Evolutionary conservation across 2,888 invertebrate genomes (phyloP), one percentile per base, ranked within the genome.

Genomic region (Stenotaenia linearis): DNA sequence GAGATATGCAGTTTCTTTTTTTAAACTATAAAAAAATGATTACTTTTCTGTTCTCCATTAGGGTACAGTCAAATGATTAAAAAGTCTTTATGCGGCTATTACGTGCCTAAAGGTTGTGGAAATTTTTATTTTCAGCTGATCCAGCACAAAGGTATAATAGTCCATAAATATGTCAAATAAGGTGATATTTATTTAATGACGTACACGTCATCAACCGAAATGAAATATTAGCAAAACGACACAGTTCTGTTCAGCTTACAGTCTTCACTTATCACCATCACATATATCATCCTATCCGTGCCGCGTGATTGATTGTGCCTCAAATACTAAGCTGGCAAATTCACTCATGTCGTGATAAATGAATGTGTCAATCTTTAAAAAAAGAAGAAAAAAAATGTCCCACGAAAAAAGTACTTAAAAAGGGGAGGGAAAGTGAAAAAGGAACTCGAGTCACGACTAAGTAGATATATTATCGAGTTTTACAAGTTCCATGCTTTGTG

Each of bases 261-360:
- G 69, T 69, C 69, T 69, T n/a, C 69, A 69, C 69, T 69, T 69
- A 69, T 69, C 69, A 69, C 69, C 69, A 69, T 69, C 69, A 69
- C 69, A 69, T 69, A 69, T 28, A 69, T 69, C 69, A 69, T 69
- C 28, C 69, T 69, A 69, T 69, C 69, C 69, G 69, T 69, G 69
- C 69, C 69, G 69, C 28, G 69, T 69, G 69, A 69, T 69, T 69
- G 69, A 69, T 69, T 69, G 69, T 69, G 69, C 69, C 69, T 69
- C 69, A 69, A 69, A 69, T 69, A 69, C 69, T 69, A 69, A 69
- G 69, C 69, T 69, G 69, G 69, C 69, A 69, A 69, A 69, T 69
- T 69, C 69, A 69, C 69, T 69, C 69, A 69, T 69, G 69, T 69
- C n/a, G 69, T 69, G 69, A 69, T 69, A 28, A 69, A 69, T 69